These are phyloP conservation scores for Argyresthia goedartella DNA, from an alignment of 2,888 invertebrate species.

Conservation along the genomic window DNA sequence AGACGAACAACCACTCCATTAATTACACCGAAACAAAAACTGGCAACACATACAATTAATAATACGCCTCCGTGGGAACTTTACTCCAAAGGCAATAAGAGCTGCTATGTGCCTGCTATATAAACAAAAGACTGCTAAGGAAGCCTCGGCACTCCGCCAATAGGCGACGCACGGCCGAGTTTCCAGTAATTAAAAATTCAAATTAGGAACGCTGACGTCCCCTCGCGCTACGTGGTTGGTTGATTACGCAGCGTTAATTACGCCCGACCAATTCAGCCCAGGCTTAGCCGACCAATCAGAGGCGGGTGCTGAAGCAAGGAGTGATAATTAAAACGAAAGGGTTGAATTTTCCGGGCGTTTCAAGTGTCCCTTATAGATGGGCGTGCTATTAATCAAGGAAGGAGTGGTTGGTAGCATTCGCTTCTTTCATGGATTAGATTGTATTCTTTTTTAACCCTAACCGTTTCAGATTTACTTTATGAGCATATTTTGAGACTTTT, in stretches of 20 bases:
- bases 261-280: slow-evolving; percentile 61
- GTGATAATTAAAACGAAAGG: slow-evolving; percentile 69
- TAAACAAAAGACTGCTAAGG: slow-evolving; percentile 23
- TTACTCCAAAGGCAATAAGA: slow-evolving; percentile 38
- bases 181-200: slow-evolving; percentile 62
- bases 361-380: slow-evolving; percentile 17
- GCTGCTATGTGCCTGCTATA: slow-evolving; percentile 32
- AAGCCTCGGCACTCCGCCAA: slow-evolving; percentile 31
- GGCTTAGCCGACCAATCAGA: slow-evolving; percentile 41
- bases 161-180: slow-evolving; percentile 25
- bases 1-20: not conserved
- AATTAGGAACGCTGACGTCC: slow-evolving; percentile 53
- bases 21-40: not conserved
- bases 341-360: slow-evolving; percentile 63
- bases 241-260: slow-evolving; percentile 65
- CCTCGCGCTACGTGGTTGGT: slow-evolving; percentile 50
- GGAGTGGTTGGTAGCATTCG: slow-evolving; percentile 29
- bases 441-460: too few species aligned
- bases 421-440: not conserved
- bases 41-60: not conserved
- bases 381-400: slow-evolving; percentile 56
- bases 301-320: slow-evolving; percentile 54
- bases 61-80: not conserved
- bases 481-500: too few species aligned
- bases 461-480: too few species aligned